Percentiles rank a stretch among this genome's conserved stretches.
These are phyloP conservation scores for Dasyurus viverrinus DNA, from an alignment of 2,113 vertebrate genomes.

Conservation along the genomic window DNA sequence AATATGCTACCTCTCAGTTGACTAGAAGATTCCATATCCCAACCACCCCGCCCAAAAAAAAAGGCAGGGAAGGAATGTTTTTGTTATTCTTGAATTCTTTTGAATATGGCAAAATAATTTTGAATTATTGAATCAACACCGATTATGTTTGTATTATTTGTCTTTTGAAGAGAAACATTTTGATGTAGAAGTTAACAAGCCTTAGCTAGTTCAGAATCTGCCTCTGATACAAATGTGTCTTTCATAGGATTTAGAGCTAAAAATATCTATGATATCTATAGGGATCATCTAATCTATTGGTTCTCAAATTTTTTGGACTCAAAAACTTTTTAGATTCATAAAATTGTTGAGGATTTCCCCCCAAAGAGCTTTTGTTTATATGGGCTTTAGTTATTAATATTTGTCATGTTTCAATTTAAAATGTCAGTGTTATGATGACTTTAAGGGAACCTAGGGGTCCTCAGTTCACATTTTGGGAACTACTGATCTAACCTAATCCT, in stretches of 20 bases:
- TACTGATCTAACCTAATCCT: not conserved
- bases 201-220: not conserved
- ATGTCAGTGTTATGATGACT: not conserved
- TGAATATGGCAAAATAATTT: not conserved
- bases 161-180: not conserved
- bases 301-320: not conserved
- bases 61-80: not conserved
- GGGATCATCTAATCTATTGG: not conserved
- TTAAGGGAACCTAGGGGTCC: not conserved
- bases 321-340: not conserved
- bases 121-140: slow-evolving; percentile 4
- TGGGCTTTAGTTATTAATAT: not conserved
- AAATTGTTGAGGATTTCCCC: not conserved
- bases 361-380: not conserved
- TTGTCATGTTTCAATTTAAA: not conserved
- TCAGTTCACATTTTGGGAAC: not conserved
- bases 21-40: not conserved
- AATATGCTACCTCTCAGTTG: not conserved
- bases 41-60: not conserved
- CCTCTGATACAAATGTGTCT: not conserved
- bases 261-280: not conserved
- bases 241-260: not conserved
- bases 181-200: not conserved
- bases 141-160: not conserved
- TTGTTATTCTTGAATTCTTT: not conserved